Conservation (phyloP, 1,140 invertebrate genomes). For the Phocides pigmalion region DNA sequence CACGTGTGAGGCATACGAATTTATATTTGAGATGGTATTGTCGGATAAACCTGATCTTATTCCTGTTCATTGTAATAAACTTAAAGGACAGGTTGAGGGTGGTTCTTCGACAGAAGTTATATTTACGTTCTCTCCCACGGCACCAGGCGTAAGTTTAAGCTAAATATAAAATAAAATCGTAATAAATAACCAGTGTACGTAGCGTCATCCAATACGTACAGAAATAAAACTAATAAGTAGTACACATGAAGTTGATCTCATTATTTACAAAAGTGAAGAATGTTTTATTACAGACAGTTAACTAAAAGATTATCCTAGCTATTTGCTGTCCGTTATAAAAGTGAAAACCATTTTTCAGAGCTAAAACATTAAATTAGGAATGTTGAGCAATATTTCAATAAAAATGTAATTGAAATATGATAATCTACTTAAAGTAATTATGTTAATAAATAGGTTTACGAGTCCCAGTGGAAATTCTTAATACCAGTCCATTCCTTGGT, state of each 20-base stretch:
- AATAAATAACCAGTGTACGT: too few species aligned
- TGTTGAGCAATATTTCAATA: too few species aligned
- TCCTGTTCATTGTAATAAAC: constrained; percentile 68
- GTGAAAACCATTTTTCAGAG: too few species aligned
- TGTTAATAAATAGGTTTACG: constrained; percentile 59
- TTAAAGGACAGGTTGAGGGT: constrained; percentile 71
- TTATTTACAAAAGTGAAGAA: too few species aligned
- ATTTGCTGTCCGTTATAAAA: too few species aligned
- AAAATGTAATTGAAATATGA: too few species aligned
- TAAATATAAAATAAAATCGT: background rate
- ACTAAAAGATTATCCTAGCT: too few species aligned
- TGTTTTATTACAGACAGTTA: too few species aligned
- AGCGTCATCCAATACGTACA: too few species aligned
- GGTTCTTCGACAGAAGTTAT: constrained; percentile 68
- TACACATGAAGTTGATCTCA: too few species aligned
- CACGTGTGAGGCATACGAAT: constrained; percentile 68
- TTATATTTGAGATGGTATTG: constrained; percentile 70
- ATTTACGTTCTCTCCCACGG: constrained; percentile 72
- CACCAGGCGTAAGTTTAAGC: constrained; percentile 56
- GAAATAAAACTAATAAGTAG: too few species aligned
- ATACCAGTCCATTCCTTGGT: constrained; percentile 56
- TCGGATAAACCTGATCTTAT: constrained; percentile 62
- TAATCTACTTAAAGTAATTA: constrained; percentile 9
- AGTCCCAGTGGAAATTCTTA: constrained; percentile 72
- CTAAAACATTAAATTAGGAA: too few species aligned